phyloP scores from a whole-genome alignment of 2,113 vertebrate genomes.

The Egretta garzetta region DNA sequence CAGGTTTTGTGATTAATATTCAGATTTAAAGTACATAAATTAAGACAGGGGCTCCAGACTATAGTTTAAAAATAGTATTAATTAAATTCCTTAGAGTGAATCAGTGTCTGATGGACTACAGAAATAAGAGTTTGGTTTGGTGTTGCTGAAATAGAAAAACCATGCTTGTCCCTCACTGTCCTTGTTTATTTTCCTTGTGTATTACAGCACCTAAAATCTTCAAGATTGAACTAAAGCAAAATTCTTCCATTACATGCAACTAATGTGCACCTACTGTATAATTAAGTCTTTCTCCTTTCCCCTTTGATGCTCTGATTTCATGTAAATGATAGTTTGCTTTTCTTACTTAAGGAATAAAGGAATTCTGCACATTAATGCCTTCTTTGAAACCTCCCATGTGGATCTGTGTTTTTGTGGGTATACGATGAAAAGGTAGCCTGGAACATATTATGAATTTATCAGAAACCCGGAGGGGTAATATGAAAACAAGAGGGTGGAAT shows the following conservation, averaged over 20 bases:
- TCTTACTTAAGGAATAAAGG: constrained; percentile 31
- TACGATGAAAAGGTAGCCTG: constrained; percentile 58
- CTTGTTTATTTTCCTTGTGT: background rate
- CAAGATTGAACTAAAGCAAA: background rate
- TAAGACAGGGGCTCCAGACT: background rate
- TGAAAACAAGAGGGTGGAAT: constrained; percentile 40
- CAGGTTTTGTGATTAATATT: background rate
- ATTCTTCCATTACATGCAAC: background rate
- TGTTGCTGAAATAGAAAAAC: background rate
- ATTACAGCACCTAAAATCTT: background rate
- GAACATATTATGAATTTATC: constrained; percentile 57
- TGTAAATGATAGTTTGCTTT: constrained; percentile 56
- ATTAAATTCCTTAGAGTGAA: background rate
- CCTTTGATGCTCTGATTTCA: constrained; percentile 34
- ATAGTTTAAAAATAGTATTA: background rate
- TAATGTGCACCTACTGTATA: constrained; percentile 8
- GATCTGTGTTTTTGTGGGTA: constrained; percentile 31
- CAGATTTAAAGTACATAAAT: background rate
- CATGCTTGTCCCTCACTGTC: background rate
- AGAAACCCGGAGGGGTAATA: constrained; percentile 26
- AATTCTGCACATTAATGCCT: constrained; percentile 16
- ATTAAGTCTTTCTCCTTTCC: constrained; percentile 1
- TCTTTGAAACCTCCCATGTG: constrained; percentile 44
- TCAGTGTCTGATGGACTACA: background rate
- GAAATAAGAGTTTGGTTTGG: background rate